Base-by-base conservation (phyloP, 2,888 invertebrate genomes). In the Ennomos quercinarius region DNA sequence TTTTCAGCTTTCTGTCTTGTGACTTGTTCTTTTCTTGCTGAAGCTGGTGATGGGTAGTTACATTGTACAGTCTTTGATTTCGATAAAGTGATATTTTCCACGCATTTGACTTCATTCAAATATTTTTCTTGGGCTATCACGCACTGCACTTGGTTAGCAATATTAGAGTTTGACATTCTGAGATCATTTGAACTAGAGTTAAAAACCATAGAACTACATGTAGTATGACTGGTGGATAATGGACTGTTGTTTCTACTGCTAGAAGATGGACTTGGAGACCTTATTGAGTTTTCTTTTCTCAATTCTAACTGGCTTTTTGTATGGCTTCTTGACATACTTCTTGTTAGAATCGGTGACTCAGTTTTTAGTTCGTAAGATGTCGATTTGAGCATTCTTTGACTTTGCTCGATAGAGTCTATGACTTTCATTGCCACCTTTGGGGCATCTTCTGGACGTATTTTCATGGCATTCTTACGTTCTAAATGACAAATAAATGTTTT, bases 111-210 rank as follows among this genome's bases (percentile, higher is more conserved):
- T 82, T 93, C 93, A 62, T 91, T 93, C 42, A 93, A 79, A 71
- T 89, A 92, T 72, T 91, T 93, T 58, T 93, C 93, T 86, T 93
- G 93, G 57, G 93, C 93, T 80, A 93, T 93, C 35, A 93, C 93
- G 65, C 91, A 93, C 73, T 93, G 93, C 8, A 93, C 91, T 76
- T 87, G 88, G 70, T 92, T 91, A 49, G 89, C 80, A 53, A 89
- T 91, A 63, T 91, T 92, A 35, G 93, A 92, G 74, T 83, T 92
- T 34, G 92, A 92, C 81, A 87, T 93, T 76, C 90, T 86, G 69
- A 92, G 78, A 66, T 92, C 91, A 59, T 91, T 92, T 68, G 91
- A 92, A 73, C 91, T 92, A 71, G 92, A 91, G 73, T 92, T 93
- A 71, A 92, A 91, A n/a, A 91, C 90, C 91, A 93, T 91, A 66